These are phyloP conservation scores for Lottia scabra DNA, from an alignment of 2,888 invertebrate genomes.

Conservation along the genomic window DNA sequence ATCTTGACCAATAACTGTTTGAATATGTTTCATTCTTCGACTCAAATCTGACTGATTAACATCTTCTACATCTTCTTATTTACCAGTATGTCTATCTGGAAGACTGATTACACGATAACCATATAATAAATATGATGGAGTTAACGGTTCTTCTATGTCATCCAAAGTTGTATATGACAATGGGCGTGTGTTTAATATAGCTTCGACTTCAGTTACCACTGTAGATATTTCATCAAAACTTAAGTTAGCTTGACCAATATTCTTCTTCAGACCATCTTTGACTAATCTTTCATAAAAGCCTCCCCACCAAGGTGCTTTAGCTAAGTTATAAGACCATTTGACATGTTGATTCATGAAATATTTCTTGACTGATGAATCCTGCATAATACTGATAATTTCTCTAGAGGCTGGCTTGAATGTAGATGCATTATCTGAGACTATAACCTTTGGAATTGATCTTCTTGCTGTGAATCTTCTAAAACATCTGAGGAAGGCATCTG, in stretches of 20 bases:
- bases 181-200: not conserved
- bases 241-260: constrained; percentile 4
- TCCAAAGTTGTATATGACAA: constrained; percentile 2
- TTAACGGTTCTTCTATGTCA: constrained; percentile 13
- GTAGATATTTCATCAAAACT: constrained; percentile 3
- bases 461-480: constrained; percentile 12
- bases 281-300: constrained; percentile 18
- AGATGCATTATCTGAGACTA: constrained; percentile 14
- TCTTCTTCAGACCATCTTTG: constrained; percentile 12
- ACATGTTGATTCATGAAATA: not conserved
- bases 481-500: constrained; percentile 6
- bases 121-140: constrained; percentile 14
- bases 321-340: constrained; percentile 12
- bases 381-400: not conserved
- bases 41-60: not conserved
- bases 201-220: constrained; percentile 10
- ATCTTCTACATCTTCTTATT: not conserved
- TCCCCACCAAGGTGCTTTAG: constrained; percentile 18
- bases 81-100: not conserved
- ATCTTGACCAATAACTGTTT: not conserved
- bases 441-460: not conserved
- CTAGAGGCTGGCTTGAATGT: constrained; percentile 9
- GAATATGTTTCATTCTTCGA: not conserved
- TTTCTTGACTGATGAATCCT: not conserved
- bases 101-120: constrained; percentile 5